Evolutionary conservation across 2,113 vertebrate species (phyloP).

Genomic region (Gracilinanus agilis): DNA sequence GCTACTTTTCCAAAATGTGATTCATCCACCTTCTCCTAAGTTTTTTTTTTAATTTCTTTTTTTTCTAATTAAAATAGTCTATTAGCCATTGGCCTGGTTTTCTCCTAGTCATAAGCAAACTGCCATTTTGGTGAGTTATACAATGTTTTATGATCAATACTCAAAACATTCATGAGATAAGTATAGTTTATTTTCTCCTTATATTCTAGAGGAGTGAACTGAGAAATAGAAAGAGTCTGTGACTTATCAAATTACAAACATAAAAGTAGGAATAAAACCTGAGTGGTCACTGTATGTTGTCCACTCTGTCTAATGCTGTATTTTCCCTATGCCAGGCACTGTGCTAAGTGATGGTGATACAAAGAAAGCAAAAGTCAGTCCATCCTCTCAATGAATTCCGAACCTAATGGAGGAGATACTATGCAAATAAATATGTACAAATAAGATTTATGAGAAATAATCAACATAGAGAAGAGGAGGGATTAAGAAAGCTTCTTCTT

Average conservation of each 20-base stretch:
- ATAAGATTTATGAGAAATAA: background rate
- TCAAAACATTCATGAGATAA: constrained; percentile 52
- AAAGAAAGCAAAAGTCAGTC: background rate
- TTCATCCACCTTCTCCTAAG: constrained; percentile 48
- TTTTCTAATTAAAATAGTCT: constrained; percentile 61
- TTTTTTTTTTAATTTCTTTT: constrained; percentile 55
- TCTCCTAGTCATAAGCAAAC: constrained; percentile 42
- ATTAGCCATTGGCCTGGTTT: constrained; percentile 43
- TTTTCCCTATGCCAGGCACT: background rate
- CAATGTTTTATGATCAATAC: constrained; percentile 25
- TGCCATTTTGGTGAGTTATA: constrained; percentile 36
- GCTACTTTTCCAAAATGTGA: constrained; percentile 72
- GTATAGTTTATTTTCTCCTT: constrained; percentile 37
- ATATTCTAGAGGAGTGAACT: background rate
- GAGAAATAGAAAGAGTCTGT: background rate
- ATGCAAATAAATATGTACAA: background rate
- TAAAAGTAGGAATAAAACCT: background rate
- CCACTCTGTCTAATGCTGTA: background rate
- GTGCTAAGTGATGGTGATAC: background rate
- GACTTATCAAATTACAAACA: background rate
- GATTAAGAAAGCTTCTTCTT: background rate
- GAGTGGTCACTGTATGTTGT: background rate
- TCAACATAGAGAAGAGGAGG: background rate
- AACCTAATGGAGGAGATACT: background rate
- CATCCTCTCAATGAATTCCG: background rate